These are phyloP conservation scores for Eupithecia centaureata DNA, from an alignment of 2,888 invertebrate genomes.

Conservation along the genomic window DNA sequence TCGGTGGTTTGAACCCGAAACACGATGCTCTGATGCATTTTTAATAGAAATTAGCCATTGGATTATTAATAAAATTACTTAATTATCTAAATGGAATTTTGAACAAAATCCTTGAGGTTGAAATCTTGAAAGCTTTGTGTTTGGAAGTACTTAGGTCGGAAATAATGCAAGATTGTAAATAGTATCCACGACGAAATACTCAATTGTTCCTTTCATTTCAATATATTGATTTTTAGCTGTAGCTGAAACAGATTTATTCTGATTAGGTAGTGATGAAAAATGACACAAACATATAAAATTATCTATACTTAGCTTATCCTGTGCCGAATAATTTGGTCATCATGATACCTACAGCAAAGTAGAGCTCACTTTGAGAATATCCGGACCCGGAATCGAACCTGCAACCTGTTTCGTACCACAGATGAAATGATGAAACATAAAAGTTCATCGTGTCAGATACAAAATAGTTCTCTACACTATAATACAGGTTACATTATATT, in stretches of 20 bases:
- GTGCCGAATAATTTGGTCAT: neutral
- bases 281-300: no score
- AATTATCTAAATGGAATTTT: neutral
- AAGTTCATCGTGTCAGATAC: neutral
- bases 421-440: neutral
- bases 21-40: slow-evolving; percentile 8
- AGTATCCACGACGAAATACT: neutral
- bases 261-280: no score
- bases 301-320: neutral
- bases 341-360: neutral
- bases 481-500: neutral
- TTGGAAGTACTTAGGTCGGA: no score
- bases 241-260: no score
- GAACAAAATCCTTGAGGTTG: neutral
- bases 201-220: neutral
- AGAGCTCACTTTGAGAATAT: neutral
- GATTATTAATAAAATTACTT: slow-evolving; percentile 1
- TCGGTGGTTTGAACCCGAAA: slow-evolving; percentile 7
- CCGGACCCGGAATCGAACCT: neutral
- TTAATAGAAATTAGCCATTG: slow-evolving; percentile 9
- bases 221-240: no score
- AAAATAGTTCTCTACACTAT: neutral
- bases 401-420: neutral
- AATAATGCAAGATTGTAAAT: neutral
- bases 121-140: neutral